Evolutionary conservation across 2,113 vertebrate genomes (phyloP).

Genomic region (Brachyistius frenatus): DNA sequence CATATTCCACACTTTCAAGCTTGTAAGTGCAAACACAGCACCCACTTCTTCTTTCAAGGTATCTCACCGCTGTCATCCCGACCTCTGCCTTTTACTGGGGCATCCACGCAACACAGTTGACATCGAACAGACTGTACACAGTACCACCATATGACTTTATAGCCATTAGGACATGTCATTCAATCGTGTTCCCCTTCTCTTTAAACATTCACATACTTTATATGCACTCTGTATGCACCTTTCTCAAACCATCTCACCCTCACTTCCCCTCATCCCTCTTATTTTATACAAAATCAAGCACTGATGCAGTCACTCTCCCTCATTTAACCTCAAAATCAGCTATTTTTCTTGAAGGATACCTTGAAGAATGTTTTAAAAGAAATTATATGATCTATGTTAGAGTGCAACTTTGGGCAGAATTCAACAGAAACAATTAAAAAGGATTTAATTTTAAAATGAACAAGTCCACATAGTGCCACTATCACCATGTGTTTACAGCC

Average conservation of each 20-base stretch:
- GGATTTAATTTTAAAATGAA: conserved; percentile 32
- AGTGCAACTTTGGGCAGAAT: conserved; percentile 55
- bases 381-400: conserved; percentile 26
- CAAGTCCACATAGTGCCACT: conserved; percentile 29
- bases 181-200: conserved; percentile 22
- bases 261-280: conserved; percentile 1
- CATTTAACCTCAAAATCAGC: conserved; percentile 34
- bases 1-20: conserved; percentile 54
- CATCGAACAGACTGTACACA: conserved; percentile 18
- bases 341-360: conserved; percentile 25
- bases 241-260: conserved; percentile 61
- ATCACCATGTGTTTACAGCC: conserved; percentile 33
- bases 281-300: conserved; percentile 53
- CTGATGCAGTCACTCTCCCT: conserved; percentile 24
- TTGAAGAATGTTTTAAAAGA: conserved; percentile 51
- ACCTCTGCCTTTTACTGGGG: conserved; percentile 50
- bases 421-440: conserved; percentile 26
- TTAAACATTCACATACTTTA: conserved; percentile 22
- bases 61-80: conserved; percentile 47
- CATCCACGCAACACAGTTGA: conserved; percentile 42
- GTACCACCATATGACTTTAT: conserved; percentile 4
- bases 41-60: conserved; percentile 52
- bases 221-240: conserved; percentile 38
- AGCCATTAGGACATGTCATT: conserved; percentile 22
- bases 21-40: conserved; percentile 62